phyloP scores from a whole-genome alignment of 2,797 vertebrate species.

The Urophycis tenuis region DNA sequence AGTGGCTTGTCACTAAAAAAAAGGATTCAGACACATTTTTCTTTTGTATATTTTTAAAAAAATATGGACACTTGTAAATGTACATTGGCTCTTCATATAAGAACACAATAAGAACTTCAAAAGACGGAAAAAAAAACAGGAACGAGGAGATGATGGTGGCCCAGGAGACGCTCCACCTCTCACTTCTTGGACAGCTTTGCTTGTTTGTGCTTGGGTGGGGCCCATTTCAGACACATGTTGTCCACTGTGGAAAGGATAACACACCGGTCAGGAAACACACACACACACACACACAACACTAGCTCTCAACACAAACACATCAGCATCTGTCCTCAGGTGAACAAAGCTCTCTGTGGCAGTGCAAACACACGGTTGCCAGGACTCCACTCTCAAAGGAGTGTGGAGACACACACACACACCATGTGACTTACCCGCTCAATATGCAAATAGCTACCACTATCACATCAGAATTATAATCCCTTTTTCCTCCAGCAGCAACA shows the following conservation, averaged over 20 bases:
- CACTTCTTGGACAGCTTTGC: slow-evolving; percentile 88
- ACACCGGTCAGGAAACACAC: slow-evolving; percentile 4
- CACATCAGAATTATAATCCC: too few species aligned
- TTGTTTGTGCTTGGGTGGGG: slow-evolving; percentile 88
- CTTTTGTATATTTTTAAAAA: neutral
- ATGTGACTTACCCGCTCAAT: neutral
- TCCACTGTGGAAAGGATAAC: slow-evolving; percentile 74
- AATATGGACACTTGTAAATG: slow-evolving; percentile 19
- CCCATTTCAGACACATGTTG: slow-evolving; percentile 88
- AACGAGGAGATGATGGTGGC: neutral
- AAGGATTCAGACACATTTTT: neutral
- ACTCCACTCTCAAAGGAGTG: neutral
- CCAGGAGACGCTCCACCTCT: slow-evolving; percentile 29
- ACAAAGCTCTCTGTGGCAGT: neutral
- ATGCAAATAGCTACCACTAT: too few species aligned
- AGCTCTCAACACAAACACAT: neutral
- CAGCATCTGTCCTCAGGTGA: neutral
- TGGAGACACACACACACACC: neutral
- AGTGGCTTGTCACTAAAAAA: neutral
- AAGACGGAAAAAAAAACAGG: neutral
- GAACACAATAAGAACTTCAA: slow-evolving; percentile 6
- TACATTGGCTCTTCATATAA: slow-evolving; percentile 33
- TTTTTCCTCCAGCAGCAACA: too few species aligned
- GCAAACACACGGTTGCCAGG: neutral
- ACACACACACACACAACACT: neutral